phyloP scores from a whole-genome alignment of 23 tunicate species.

The Corella eumyota region DNA sequence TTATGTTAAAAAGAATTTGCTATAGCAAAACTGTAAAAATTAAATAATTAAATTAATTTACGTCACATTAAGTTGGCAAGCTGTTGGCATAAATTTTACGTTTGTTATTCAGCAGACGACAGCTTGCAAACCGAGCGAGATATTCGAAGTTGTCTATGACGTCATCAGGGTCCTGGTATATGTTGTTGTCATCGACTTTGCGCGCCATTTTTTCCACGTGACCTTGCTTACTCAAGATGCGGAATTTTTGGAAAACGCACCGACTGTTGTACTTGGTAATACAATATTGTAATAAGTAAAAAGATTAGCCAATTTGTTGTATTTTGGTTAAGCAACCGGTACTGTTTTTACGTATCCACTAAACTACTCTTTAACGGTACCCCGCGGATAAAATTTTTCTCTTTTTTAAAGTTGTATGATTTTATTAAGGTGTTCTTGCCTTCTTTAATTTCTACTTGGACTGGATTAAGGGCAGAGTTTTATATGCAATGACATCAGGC shows the following conservation, averaged over 20 bases:
- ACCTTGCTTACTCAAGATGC: slow-evolving; percentile 27
- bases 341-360: no score
- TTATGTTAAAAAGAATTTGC: no score
- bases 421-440: slow-evolving; percentile 22
- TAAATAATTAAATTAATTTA: no score
- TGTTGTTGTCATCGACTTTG: slow-evolving; percentile 18
- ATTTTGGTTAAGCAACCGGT: no score
- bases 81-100: not conserved
- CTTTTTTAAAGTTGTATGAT: not conserved
- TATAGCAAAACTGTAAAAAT: no score
- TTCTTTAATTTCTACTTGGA: slow-evolving; percentile 40
- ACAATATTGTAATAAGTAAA: not conserved
- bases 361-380: no score
- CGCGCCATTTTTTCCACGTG: slow-evolving; percentile 35
- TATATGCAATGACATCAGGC: slow-evolving; percentile 22
- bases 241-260: slow-evolving; percentile 30
- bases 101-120: not conserved
- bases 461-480: slow-evolving; percentile 44
- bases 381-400: no score
- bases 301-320: not conserved
- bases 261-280: slow-evolving; percentile 27
- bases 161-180: not conserved
- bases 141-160: not conserved
- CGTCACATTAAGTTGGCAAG: no score
- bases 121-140: not conserved